Evolutionary conservation across 2,113 vertebrate genomes (phyloP), one percentile per base, ranked within the genome.

Genomic region (Eolophus roseicapilla): DNA sequence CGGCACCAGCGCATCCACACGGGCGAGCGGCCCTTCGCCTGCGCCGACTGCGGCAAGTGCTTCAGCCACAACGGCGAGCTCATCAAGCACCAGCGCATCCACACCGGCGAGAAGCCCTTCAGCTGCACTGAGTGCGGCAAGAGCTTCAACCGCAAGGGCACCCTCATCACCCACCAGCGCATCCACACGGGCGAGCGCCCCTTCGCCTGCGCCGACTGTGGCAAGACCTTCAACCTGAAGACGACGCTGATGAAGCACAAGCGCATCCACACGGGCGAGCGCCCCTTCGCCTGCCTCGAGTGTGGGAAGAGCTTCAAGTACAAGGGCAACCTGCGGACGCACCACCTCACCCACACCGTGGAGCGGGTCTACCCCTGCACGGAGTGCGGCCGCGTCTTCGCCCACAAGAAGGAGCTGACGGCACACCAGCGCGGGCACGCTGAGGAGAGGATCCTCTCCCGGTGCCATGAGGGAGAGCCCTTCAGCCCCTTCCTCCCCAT

Each of bases 231-330:
- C 57, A 59, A 59, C 57, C 96, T 97, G 80, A 97, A 97, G 92
- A 97, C 97, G 43, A 97, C 97, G 70, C 97, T 98, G 69, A 88
- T 97, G 89, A 97, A 97, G 91, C 97, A 98, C 92, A 88, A 96
- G 90, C 95, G 96, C 41, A 97, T 97, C 63, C 97, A 98, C 96
- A 98, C 97, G 0, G 97, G 97, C 11, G 98, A 98, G 92, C 94
- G 97, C 13, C 97, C 97, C 86, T 98, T 97, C 74, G 39, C 97
- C 85, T 98, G 97, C 96, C 69, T 86, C 12, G 96, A 98, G 91
- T 98, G 98, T 10, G 96, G 96, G 41, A 98, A 98, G 97, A 96
- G 97, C 96, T 98, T 98, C 97, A 97, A 97, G 93, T 97, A 97
- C 96, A 98, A 98, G 74, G 97, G 97, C 86, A 97, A 97, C 68